A percentile compares a stretch with the other conserved stretches of the same genome.
phyloP scores from a whole-genome alignment of 2,113 vertebrate species.

The Sebastes schlegelii region DNA sequence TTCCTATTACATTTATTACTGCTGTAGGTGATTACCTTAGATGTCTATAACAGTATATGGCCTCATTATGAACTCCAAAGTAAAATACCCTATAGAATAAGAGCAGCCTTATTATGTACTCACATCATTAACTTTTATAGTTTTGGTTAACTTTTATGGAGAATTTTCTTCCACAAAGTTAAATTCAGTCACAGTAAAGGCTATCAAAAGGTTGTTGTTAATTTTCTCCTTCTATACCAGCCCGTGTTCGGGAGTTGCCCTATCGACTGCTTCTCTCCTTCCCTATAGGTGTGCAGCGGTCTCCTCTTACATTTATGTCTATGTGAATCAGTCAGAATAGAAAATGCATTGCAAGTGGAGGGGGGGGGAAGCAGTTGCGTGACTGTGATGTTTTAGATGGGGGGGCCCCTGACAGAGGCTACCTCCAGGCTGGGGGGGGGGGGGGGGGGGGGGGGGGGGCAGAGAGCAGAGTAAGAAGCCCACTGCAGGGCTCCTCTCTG shows the following conservation, averaged over 20 bases:
- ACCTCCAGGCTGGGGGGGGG: constrained; percentile 69
- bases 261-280: constrained; percentile 56
- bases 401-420: constrained; percentile 68
- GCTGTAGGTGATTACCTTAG: constrained; percentile 48
- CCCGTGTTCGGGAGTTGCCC: constrained; percentile 51
- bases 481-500: constrained; percentile 73
- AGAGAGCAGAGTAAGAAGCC: constrained; percentile 71
- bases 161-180: constrained; percentile 65
- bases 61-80: constrained; percentile 69
- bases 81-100: constrained; percentile 70
- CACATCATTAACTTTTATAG: constrained; percentile 76
- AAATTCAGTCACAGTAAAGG: constrained; percentile 58
- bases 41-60: constrained; percentile 46
- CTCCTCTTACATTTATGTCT: constrained; percentile 31
- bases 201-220: constrained; percentile 73
- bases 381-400: constrained; percentile 73
- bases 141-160: constrained; percentile 62
- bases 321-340: constrained; percentile 47
- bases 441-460: no score
- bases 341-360: constrained; percentile 43
- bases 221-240: constrained; percentile 61
- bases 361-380: constrained; percentile 36
- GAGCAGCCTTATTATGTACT: constrained; percentile 61
- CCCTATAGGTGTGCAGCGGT: constrained; percentile 32
- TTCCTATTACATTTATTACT: constrained; percentile 46